These are phyloP conservation scores for Spodoptera exigua DNA, from an alignment of 2,888 invertebrate species.

Conservation along the genomic window DNA sequence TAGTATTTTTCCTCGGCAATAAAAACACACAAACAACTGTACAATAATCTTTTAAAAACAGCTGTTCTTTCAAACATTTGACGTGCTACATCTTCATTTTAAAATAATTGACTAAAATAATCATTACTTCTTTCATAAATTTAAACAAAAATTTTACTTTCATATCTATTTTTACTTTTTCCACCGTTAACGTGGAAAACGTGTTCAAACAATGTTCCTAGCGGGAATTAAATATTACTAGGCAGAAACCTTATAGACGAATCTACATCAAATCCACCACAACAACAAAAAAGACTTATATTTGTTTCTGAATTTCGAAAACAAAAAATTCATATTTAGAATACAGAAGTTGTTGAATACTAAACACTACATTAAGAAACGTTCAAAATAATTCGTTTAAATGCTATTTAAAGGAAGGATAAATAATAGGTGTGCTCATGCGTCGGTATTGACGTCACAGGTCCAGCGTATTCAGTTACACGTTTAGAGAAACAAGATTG, in stretches of 20 bases:
- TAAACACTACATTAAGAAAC: too few species aligned
- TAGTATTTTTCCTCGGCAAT: constrained; percentile 27
- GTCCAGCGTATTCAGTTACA: constrained; percentile 39
- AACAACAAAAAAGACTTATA: too few species aligned
- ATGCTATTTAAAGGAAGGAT: constrained; percentile 45
- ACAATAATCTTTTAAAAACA: background rate
- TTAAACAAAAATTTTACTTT: constrained; percentile 6
- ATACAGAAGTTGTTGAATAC: too few species aligned
- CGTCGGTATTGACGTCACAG: constrained; percentile 46
- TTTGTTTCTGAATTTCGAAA: too few species aligned
- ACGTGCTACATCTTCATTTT: background rate
- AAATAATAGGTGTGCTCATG: constrained; percentile 38
- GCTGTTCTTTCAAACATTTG: background rate
- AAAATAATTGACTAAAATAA: background rate
- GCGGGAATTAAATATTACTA: too few species aligned
- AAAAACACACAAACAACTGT: background rate
- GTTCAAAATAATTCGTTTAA: constrained; percentile 23
- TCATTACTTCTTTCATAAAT: constrained; percentile 6
- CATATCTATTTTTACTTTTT: too few species aligned
- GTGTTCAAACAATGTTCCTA: too few species aligned
- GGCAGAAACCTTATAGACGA: too few species aligned
- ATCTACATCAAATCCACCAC: too few species aligned
- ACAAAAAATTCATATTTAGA: too few species aligned
- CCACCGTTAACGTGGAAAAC: too few species aligned
- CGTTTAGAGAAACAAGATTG: constrained; percentile 42